Percentiles rank a stretch among this genome's conserved stretches.
Conservation (phyloP, 2,113 vertebrate species). For the Aviceda subcristata region DNA sequence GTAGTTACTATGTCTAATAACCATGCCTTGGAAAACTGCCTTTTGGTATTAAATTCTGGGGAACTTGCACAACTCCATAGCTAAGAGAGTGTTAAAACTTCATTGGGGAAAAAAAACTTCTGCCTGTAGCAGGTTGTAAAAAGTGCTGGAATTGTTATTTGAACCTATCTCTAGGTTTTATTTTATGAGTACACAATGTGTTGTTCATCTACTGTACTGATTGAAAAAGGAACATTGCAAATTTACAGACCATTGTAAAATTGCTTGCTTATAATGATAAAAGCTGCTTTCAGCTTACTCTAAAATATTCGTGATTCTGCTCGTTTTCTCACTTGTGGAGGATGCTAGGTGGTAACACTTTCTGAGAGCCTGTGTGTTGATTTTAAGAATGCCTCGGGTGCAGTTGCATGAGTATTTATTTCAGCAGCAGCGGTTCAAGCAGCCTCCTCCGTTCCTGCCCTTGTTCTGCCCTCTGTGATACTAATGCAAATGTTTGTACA, state of each 20-base stretch:
- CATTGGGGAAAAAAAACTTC: not conserved
- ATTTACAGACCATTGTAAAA: constrained; percentile 49
- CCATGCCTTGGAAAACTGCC: not conserved
- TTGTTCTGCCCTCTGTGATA: constrained; percentile 26
- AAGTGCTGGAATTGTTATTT: constrained; percentile 5
- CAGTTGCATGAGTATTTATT: constrained; percentile 14
- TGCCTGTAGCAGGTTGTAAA: constrained; percentile 3
- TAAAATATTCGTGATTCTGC: not conserved
- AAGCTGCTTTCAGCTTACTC: constrained; percentile 1
- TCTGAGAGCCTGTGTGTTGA: not conserved
- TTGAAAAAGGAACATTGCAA: constrained; percentile 38
- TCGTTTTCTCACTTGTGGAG: not conserved
- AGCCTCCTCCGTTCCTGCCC: not conserved
- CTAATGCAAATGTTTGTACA: constrained; percentile 36
- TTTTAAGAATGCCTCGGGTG: not conserved
- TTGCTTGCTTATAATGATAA: constrained; percentile 23
- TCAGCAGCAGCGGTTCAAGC: not conserved
- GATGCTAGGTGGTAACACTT: not conserved
- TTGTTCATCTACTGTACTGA: constrained; percentile 38
- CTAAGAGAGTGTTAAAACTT: not conserved
- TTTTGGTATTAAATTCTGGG: not conserved
- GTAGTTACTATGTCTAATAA: not conserved
- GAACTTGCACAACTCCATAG: not conserved
- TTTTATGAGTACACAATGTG: constrained; percentile 28
- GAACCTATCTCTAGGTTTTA: constrained; percentile 14